Percentiles rank a stretch among this genome's conserved stretches.
Evolutionary conservation across 2,888 invertebrate genomes (phyloP).

Genomic region (Cosmia trapezina): DNA sequence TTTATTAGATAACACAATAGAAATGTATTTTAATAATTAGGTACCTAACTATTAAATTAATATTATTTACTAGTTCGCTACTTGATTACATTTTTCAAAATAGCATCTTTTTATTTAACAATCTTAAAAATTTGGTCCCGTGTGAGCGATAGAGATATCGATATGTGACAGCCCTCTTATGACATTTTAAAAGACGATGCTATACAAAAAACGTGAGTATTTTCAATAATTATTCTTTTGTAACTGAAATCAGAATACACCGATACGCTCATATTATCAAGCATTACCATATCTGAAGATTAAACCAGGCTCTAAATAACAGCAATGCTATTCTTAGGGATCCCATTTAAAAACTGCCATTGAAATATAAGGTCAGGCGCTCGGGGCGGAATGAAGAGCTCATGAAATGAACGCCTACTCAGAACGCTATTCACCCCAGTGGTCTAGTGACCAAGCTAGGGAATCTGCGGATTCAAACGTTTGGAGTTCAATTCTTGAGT

Average conservation of each 20-base stretch:
- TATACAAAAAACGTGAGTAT: too few species aligned
- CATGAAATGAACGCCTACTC: conserved; percentile 42
- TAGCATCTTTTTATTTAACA: too few species aligned
- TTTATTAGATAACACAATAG: too few species aligned
- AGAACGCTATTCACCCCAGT: conserved; percentile 33
- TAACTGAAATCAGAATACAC: not conserved
- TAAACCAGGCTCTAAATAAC: conserved; percentile 12
- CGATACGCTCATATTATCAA: not conserved
- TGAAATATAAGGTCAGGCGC: conserved; percentile 47
- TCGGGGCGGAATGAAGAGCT: conserved; percentile 51
- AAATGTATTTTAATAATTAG: too few species aligned
- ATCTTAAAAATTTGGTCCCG: too few species aligned
- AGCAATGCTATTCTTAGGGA: conserved; percentile 34
- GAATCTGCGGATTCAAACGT: not conserved
- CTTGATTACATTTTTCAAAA: too few species aligned
- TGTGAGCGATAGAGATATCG: too few species aligned
- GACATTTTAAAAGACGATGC: too few species aligned
- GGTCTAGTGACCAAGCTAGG: conserved; percentile 40
- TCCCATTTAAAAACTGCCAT: conserved; percentile 56
- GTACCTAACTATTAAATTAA: too few species aligned
- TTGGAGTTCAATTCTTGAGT: not conserved
- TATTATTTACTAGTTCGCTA: too few species aligned
- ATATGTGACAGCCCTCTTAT: too few species aligned
- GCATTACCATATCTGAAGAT: not conserved
- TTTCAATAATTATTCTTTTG: not conserved